A percentile compares a stretch with the other conserved stretches of the same genome.
Evolutionary conservation across 2,113 vertebrate species (phyloP).

Genomic region (Catharus bicknelli): DNA sequence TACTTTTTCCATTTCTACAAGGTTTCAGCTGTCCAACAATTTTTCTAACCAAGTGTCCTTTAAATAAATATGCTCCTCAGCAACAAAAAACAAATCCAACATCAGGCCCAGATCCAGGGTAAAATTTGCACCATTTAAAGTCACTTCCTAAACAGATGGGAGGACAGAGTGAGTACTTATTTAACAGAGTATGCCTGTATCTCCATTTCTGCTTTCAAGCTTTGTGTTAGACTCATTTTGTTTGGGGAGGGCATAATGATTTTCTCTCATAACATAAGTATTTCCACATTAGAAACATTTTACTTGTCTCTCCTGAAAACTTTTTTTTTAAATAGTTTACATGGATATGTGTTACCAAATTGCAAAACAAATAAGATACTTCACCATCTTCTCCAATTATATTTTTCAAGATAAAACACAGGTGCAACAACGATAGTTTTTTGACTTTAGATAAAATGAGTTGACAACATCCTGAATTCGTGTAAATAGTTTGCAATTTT

Average conservation of each 20-base stretch:
- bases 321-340: neutral
- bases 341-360: neutral
- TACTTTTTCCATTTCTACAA: slow-evolving; percentile 41
- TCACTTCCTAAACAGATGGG: neutral
- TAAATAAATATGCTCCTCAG: slow-evolving; percentile 13
- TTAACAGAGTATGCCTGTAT: neutral
- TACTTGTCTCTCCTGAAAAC: neutral
- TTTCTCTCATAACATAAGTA: neutral
- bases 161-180: neutral
- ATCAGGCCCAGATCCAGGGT: neutral
- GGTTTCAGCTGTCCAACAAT: slow-evolving; percentile 5
- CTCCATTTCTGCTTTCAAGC: neutral
- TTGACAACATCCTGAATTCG: neutral
- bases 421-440: neutral
- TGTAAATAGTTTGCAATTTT: neutral
- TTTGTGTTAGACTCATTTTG: neutral
- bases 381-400: neutral
- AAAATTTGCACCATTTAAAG: neutral
- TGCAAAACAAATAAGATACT: neutral
- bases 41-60: slow-evolving; percentile 16
- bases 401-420: neutral
- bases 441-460: neutral
- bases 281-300: neutral
- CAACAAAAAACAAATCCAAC: neutral
- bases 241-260: neutral